phyloP scores from a whole-genome alignment of 2,797 vertebrate species.

The Mustela erminea region DNA sequence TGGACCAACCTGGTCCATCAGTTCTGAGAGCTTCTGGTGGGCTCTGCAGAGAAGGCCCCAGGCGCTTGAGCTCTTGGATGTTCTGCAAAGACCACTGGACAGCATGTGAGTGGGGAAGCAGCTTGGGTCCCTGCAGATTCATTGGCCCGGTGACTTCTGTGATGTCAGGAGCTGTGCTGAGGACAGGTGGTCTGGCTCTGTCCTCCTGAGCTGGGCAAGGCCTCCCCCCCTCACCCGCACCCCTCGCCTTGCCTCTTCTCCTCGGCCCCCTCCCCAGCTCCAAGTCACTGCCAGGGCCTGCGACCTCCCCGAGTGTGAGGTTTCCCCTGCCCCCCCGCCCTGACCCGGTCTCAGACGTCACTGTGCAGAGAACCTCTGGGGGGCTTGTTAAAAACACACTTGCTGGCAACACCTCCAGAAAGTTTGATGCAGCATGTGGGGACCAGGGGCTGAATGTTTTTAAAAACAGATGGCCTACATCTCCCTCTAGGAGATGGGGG shows the following conservation, averaged over 20 bases:
- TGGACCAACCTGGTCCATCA: neutral
- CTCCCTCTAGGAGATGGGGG: neutral
- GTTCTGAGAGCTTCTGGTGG: neutral
- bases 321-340: neutral
- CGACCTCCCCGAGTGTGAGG: neutral
- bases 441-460: neutral
- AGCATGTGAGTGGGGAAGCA: neutral
- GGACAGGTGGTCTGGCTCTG: neutral
- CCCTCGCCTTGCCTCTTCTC: no score
- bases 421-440: neutral
- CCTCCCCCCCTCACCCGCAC: no score
- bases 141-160: neutral
- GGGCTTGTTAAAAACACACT: neutral
- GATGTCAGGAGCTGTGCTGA: neutral
- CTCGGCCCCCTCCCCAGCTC: neutral
- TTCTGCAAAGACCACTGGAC: neutral
- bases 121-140: neutral
- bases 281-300: fast-evolving
- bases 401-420: neutral
- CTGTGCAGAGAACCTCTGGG: neutral
- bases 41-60: neutral
- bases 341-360: neutral
- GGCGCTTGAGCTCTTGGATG: neutral
- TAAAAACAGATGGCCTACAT: neutral
- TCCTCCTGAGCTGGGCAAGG: neutral